Percentiles rank a stretch among this genome's conserved stretches.
Evolutionary conservation across 2,113 vertebrate species (phyloP).

Genomic region (Pseudorasbora parva): DNA sequence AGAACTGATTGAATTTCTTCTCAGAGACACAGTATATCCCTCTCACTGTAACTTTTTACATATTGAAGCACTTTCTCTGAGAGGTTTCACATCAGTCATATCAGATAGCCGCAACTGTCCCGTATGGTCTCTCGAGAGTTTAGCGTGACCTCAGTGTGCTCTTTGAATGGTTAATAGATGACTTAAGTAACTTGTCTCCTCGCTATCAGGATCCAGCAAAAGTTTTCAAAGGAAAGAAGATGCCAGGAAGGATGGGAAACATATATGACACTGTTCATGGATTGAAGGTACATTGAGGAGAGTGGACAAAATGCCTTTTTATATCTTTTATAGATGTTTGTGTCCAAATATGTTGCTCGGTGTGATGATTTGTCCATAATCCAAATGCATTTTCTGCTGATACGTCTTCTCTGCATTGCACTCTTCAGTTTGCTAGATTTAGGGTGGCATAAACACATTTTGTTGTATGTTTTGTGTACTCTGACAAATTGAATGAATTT

Average conservation of each 20-base stretch:
- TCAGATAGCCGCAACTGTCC: background rate
- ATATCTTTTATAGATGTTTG: background rate
- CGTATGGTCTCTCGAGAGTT: slow-evolving; percentile 4
- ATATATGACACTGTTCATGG: slow-evolving; percentile 78
- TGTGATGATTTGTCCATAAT: background rate
- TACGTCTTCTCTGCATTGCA: background rate
- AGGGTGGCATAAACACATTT: background rate
- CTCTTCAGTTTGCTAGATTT: slow-evolving; percentile 2
- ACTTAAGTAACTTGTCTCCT: slow-evolving; percentile 15
- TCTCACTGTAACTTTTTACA: background rate
- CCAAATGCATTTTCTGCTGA: background rate
- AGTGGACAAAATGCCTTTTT: background rate
- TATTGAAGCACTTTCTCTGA: background rate
- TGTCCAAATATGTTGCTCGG: background rate
- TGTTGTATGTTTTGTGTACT: background rate
- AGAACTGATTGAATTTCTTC: background rate
- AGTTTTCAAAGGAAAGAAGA: slow-evolving; percentile 93
- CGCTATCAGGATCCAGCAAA: slow-evolving; percentile 81
- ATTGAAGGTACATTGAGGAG: slow-evolving; percentile 80
- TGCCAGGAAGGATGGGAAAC: slow-evolving; percentile 95
- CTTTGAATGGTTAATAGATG: slow-evolving; percentile 16
- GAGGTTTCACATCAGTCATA: background rate
- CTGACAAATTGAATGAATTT: background rate
- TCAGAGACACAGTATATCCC: background rate
- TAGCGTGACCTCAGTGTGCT: slow-evolving; percentile 61